These are phyloP conservation scores for Heliopora coerulea DNA, from an alignment of 92 coral and sea anemone species.

Conservation along the genomic window DNA sequence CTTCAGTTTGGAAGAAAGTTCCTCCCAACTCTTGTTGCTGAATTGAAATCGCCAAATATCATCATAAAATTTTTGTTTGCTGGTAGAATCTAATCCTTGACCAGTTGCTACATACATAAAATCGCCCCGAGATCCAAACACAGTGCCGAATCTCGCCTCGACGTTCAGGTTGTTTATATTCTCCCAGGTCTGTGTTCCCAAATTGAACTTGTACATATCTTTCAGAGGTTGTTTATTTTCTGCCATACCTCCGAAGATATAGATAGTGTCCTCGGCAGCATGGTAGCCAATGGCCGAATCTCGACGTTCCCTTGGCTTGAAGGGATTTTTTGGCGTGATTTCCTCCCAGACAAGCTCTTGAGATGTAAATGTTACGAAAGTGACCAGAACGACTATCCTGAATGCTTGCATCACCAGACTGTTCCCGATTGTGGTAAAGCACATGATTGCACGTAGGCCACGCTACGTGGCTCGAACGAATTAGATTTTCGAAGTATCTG, in stretches of 20 bases:
- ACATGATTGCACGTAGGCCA: background rate
- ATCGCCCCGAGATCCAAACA: slow-evolving; percentile 57
- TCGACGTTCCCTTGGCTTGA: slow-evolving; percentile 46
- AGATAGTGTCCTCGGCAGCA: slow-evolving; percentile 40
- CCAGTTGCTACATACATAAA: slow-evolving; percentile 74
- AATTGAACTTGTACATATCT: slow-evolving; percentile 64
- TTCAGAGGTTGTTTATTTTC: slow-evolving; percentile 14
- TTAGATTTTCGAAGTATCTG: background rate
- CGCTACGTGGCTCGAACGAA: background rate
- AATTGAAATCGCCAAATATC: slow-evolving; percentile 68
- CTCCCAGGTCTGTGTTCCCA: slow-evolving; percentile 54
- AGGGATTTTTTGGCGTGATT: background rate
- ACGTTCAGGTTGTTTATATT: slow-evolving; percentile 25
- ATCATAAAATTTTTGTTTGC: slow-evolving; percentile 43
- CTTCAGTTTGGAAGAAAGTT: slow-evolving; percentile 45
- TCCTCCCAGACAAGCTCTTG: slow-evolving; percentile 34
- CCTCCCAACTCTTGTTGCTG: slow-evolving; percentile 47
- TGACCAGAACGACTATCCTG: background rate
- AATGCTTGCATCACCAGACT: background rate
- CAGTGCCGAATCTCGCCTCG: slow-evolving; percentile 79
- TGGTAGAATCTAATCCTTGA: slow-evolving; percentile 40
- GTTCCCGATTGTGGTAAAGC: background rate
- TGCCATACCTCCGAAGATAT: slow-evolving; percentile 66
- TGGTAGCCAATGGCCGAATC: slow-evolving; percentile 72
- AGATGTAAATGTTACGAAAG: background rate